Evolutionary conservation across 2,888 invertebrate species (phyloP).

Genomic region (Parnassius orleans): DNA sequence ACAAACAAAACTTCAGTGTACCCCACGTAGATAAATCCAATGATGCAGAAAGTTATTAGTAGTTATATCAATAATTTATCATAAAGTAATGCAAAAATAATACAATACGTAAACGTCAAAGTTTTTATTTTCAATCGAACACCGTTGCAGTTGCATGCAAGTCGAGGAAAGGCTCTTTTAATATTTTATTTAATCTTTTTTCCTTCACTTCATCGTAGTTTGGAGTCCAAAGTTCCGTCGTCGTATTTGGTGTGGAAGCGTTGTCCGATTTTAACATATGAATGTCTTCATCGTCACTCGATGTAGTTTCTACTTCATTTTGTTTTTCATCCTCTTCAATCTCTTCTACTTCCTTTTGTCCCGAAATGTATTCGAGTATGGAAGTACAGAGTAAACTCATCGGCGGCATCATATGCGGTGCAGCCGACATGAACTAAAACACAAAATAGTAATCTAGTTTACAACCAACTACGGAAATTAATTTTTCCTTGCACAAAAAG

Average conservation of each 20-base stretch:
- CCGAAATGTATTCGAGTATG: slow-evolving; percentile 66
- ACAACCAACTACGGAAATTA: too few species aligned
- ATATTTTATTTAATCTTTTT: slow-evolving; percentile 65
- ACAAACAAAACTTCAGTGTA: too few species aligned
- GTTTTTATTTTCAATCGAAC: slow-evolving; percentile 39
- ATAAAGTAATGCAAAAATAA: too few species aligned
- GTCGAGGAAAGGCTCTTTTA: slow-evolving; percentile 56
- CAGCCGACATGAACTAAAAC: slow-evolving; percentile 66
- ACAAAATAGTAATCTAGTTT: slow-evolving; percentile 6
- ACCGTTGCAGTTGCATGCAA: slow-evolving; percentile 49
- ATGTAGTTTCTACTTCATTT: slow-evolving; percentile 40
- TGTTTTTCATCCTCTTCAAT: slow-evolving; percentile 33
- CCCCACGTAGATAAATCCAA: too few species aligned
- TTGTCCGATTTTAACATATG: slow-evolving; percentile 39
- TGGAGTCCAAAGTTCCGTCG: slow-evolving; percentile 61
- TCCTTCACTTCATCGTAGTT: slow-evolving; percentile 72
- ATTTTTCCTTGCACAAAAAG: too few species aligned
- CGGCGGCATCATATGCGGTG: slow-evolving; percentile 72
- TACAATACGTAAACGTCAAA: too few species aligned
- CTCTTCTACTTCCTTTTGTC: slow-evolving; percentile 47
- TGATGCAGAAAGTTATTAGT: too few species aligned
- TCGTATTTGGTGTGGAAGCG: slow-evolving; percentile 44
- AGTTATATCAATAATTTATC: too few species aligned
- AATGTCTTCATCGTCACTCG: slow-evolving; percentile 60
- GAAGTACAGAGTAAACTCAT: slow-evolving; percentile 64